A percentile compares a stretch with the other conserved stretches of the same genome.
Evolutionary conservation across 1,140 invertebrate genomes (phyloP).

Genomic region (Cyphomyrmex costatus): DNA sequence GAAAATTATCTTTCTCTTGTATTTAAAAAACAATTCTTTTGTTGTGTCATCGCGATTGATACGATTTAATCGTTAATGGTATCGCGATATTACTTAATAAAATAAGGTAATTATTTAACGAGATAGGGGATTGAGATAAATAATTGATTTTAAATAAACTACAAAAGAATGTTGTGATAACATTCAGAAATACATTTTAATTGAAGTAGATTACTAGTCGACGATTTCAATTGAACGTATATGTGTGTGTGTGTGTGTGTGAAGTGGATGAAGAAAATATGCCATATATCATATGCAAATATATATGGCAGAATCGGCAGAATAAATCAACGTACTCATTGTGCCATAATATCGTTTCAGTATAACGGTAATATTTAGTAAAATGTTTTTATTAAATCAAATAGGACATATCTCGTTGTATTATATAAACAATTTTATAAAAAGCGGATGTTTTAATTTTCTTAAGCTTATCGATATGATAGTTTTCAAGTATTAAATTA

Average conservation of each 20-base stretch:
- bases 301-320: neutral
- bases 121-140: neutral
- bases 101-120: neutral
- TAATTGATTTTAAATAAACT: neutral
- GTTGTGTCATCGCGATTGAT: neutral
- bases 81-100: neutral
- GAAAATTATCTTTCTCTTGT: neutral
- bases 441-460: neutral
- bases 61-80: neutral
- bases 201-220: neutral
- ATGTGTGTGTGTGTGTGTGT: neutral
- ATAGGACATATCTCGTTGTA: neutral
- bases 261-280: constrained; percentile 22
- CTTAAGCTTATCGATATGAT: neutral
- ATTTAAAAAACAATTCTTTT: neutral
- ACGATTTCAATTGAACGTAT: neutral
- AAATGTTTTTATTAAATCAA: constrained; percentile 13
- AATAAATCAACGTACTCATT: constrained; percentile 4
- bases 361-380: neutral
- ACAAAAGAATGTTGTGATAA: constrained; percentile 6
- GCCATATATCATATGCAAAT: neutral
- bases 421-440: neutral
- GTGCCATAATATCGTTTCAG: neutral
- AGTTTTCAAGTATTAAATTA: neutral
- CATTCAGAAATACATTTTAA: constrained; percentile 6